A percentile compares a stretch with the other conserved stretches of the same genome.
These are phyloP conservation scores for Nautilus pompilius DNA, from an alignment of 1,140 invertebrate genomes.

Conservation along the genomic window DNA sequence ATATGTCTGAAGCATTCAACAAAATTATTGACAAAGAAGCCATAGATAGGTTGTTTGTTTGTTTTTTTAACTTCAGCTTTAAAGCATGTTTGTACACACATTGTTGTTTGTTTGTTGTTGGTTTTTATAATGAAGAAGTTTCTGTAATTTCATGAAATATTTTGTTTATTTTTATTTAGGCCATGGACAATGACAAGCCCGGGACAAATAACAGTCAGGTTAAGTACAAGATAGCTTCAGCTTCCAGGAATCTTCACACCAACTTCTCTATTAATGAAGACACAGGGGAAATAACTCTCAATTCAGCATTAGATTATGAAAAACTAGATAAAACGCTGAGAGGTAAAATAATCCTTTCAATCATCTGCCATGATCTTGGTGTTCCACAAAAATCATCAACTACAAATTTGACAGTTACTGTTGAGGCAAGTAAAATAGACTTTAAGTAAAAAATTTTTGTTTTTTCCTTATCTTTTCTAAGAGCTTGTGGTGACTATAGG, in stretches of 20 bases:
- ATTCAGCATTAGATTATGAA: slow-evolving; percentile 33
- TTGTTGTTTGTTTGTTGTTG: neutral
- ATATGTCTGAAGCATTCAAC: too few relatives aligned
- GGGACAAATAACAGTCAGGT: slow-evolving; percentile 31
- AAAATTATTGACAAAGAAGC: too few relatives aligned
- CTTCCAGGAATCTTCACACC: slow-evolving; percentile 15
- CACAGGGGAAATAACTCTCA: slow-evolving; percentile 26
- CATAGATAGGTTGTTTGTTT: too few relatives aligned
- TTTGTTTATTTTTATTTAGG: slow-evolving; percentile 42
- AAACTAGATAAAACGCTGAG: slow-evolving; percentile 16
- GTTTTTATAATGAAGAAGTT: neutral
- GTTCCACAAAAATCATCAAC: slow-evolving; percentile 5
- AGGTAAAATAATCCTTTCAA: slow-evolving; percentile 22
- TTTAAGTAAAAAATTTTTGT: too few relatives aligned
- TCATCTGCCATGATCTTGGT: slow-evolving; percentile 29
- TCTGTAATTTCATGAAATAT: neutral
- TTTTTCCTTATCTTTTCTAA: too few relatives aligned
- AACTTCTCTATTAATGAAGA: slow-evolving; percentile 30
- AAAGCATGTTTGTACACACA: too few relatives aligned
- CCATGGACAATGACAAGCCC: slow-evolving; percentile 30
- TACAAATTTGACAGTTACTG: slow-evolving; percentile 30
- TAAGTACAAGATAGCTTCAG: slow-evolving; percentile 21
- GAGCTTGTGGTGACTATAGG: too few relatives aligned
- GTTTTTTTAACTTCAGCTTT: too few relatives aligned
- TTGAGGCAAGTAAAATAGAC: slow-evolving; percentile 37